Percentiles rank a stretch among this genome's conserved stretches.
These are phyloP conservation scores for Mus pahari DNA, from an alignment of 2,113 vertebrate genomes.

Conservation along the genomic window DNA sequence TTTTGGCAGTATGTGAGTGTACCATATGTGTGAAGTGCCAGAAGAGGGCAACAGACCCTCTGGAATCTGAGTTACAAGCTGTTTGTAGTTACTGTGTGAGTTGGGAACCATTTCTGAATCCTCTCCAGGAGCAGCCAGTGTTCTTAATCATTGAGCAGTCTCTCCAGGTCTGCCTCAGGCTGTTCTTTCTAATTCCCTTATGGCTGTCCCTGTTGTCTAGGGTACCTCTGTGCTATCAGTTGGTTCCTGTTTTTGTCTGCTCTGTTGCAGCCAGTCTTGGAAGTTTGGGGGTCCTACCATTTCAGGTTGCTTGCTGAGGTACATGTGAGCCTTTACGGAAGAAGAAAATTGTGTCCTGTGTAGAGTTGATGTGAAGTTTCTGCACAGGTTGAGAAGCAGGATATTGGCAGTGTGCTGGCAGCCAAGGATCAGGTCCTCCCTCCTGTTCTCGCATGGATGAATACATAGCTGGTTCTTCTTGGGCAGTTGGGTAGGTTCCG, in stretches of 20 bases:
- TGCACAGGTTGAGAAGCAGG: not conserved
- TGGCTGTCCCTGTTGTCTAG: not conserved
- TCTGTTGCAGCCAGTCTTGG: not conserved
- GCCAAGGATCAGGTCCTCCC: not conserved
- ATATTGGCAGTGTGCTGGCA: not conserved
- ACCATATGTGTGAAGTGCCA: not conserved
- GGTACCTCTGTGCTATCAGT: not conserved
- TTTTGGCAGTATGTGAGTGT: not conserved
- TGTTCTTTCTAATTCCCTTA: not conserved
- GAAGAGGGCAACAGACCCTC: not conserved
- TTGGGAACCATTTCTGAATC: not conserved
- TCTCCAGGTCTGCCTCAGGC: not conserved
- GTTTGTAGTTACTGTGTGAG: not conserved
- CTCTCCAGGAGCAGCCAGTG: not conserved
- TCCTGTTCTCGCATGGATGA: not conserved
- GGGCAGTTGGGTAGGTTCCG: not conserved
- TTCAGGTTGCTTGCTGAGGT: not conserved
- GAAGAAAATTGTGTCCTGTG: not conserved
- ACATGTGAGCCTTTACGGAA: not conserved
- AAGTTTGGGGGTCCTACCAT: not conserved
- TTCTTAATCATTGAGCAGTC: not conserved
- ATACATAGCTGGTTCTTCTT: not conserved
- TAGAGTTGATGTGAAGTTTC: not conserved
- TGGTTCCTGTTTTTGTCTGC: conserved; percentile 9
- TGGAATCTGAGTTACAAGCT: not conserved